Conservation (phyloP, 2,113 vertebrate genomes). For the Egretta garzetta region DNA sequence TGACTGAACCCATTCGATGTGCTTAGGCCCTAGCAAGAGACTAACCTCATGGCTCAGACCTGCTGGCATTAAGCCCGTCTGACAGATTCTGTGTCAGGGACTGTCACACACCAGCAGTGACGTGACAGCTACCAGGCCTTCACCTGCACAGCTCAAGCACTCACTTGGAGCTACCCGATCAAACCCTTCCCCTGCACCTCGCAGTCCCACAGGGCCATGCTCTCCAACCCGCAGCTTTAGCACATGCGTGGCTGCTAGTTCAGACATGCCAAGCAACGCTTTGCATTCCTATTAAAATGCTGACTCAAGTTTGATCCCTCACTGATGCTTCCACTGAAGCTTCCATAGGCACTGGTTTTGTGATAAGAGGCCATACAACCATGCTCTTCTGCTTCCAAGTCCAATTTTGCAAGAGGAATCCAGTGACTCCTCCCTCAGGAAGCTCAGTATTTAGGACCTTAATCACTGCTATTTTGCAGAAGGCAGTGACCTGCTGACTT, state of each 20-base stretch:
- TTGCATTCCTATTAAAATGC: neutral
- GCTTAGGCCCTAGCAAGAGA: neutral
- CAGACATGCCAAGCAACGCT: neutral
- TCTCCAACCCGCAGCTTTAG: neutral
- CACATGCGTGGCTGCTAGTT: neutral
- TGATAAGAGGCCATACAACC: neutral
- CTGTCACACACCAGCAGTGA: neutral
- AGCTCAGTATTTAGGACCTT: neutral
- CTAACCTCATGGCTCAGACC: neutral
- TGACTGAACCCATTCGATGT: neutral
- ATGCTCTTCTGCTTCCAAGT: neutral
- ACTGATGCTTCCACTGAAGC: neutral
- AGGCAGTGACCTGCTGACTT: neutral
- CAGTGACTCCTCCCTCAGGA: neutral
- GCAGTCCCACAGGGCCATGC: neutral
- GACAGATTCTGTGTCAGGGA: neutral
- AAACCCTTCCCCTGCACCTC: neutral
- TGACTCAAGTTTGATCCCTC: neutral
- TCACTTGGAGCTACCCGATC: neutral
- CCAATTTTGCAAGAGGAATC: neutral
- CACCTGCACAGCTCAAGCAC: accelerated
- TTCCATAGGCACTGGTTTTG: too few relatives aligned
- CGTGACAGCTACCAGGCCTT: accelerated
- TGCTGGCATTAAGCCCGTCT: too few relatives aligned
- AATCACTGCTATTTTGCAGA: neutral